Evolutionary conservation across 2,797 vertebrate genomes (phyloP), one percentile per base, ranked within the genome.

Genomic region (Cetoscarus ocellatus): DNA sequence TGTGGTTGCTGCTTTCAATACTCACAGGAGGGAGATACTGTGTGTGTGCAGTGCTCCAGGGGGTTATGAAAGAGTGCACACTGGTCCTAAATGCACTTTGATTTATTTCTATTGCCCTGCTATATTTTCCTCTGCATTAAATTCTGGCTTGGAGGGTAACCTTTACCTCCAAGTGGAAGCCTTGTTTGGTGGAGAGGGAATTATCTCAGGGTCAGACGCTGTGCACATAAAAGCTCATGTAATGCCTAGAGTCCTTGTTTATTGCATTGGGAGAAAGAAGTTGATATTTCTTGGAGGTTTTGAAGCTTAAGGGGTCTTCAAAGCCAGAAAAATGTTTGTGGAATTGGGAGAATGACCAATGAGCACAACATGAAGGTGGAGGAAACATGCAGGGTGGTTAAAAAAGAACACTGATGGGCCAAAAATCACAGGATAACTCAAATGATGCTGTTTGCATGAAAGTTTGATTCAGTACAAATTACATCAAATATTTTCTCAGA

Each of bases 141-240:
- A 73, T 65, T 40, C 61, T 76, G 70, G 60, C 81, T 85, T 13
- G 40, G 69, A 88, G 78, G 74, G 79, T 87, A 86, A 88, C 87
- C 89, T 87, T 88, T 89, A 73, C 78, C 66, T 80, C 79, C 34
- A 52, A 85, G 64, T 80, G 52, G 51, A 80, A 63, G 75, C 59
- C 66, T 10, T 40, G 42, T 75, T 86, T 55, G 47, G 64, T 70
- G 48, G 64, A 70, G 60, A 54, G 52, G 45, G 69, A n/a, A 87
- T 86, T 74, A 84, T 90, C 87, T 85, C 77, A 86, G 79, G 85
- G 86, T 91, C 86, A 86, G 74, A 72, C 9, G 38, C 61, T 54
- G 66, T 63, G 60, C 75, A 74, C 83, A 80, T 77, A 69, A 85
- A 87, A 86, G 66, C 72, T 68, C 57, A 58, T 42, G 51, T 72